Conservation (phyloP, 2,888 invertebrate genomes). For the Strigamia crassipes region DNA sequence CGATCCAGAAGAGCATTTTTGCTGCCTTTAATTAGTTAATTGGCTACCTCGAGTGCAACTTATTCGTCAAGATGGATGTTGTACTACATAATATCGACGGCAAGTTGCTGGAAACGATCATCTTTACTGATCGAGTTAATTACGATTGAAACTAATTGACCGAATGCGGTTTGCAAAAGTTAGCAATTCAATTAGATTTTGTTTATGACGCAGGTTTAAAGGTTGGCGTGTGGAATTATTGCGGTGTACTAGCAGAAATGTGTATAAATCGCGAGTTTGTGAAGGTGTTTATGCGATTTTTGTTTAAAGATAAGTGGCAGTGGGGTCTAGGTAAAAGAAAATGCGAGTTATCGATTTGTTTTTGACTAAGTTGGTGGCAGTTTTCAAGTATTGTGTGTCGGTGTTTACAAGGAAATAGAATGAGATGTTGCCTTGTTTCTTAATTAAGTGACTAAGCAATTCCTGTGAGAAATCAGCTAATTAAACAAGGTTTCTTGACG, state of each 20-base stretch:
- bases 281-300: neutral
- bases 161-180: slow-evolving; percentile 13
- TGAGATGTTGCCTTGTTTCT: slow-evolving; percentile 8
- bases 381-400: neutral
- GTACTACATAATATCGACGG: neutral
- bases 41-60: slow-evolving; percentile 2
- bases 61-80: neutral
- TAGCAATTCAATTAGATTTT: slow-evolving; percentile 11
- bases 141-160: slow-evolving; percentile 28
- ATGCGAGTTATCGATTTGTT: neutral
- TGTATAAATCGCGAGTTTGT: neutral
- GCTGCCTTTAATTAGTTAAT: slow-evolving; percentile 33
- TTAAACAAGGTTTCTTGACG: slow-evolving; percentile 1
- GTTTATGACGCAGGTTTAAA: slow-evolving; percentile 21
- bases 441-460: slow-evolving; percentile 13
- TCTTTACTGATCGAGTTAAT: slow-evolving; percentile 30
- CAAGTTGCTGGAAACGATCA: neutral
- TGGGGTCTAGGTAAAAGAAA: neutral
- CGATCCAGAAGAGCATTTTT: slow-evolving; percentile 25
- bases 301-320: neutral
- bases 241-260: neutral
- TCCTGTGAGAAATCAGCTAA: neutral
- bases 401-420: slow-evolving; percentile 23
- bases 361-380: neutral
- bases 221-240: slow-evolving; percentile 5